These are phyloP conservation scores for Seriola rivoliana DNA, from an alignment of 2,113 vertebrate species.

Conservation along the genomic window DNA sequence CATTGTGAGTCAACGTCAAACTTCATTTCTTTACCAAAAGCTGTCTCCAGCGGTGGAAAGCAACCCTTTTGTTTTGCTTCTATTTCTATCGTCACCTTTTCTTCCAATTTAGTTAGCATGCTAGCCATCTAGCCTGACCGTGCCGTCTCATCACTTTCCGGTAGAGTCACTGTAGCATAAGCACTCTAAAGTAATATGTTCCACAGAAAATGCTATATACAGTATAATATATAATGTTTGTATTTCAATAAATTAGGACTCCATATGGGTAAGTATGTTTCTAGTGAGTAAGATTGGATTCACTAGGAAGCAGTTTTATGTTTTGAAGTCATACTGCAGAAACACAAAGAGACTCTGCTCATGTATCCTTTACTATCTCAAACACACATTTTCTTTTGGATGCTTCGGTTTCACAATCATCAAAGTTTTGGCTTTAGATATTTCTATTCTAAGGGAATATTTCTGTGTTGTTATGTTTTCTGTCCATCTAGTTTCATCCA, in stretches of 20 bases:
- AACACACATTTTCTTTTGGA: neutral
- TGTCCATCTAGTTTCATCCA: neutral
- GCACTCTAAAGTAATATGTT: too few relatives aligned
- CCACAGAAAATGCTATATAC: too few relatives aligned
- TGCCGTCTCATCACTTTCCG: too few relatives aligned
- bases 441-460: neutral
- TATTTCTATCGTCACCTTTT: too few relatives aligned
- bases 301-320: neutral
- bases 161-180: too few relatives aligned
- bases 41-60: too few relatives aligned
- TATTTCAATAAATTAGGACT: neutral
- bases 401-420: neutral
- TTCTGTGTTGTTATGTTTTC: neutral
- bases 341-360: neutral
- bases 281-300: too few relatives aligned
- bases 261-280: neutral
- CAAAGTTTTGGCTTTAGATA: neutral
- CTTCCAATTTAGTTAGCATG: too few relatives aligned
- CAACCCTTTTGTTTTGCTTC: too few relatives aligned
- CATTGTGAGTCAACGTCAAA: too few relatives aligned
- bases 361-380: neutral
- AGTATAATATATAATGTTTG: neutral
- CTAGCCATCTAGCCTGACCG: too few relatives aligned
- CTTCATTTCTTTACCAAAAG: too few relatives aligned
- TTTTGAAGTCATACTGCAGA: neutral